phyloP scores from a whole-genome alignment of 2,888 invertebrate genomes.

The Cylindroiulus punctatus region DNA sequence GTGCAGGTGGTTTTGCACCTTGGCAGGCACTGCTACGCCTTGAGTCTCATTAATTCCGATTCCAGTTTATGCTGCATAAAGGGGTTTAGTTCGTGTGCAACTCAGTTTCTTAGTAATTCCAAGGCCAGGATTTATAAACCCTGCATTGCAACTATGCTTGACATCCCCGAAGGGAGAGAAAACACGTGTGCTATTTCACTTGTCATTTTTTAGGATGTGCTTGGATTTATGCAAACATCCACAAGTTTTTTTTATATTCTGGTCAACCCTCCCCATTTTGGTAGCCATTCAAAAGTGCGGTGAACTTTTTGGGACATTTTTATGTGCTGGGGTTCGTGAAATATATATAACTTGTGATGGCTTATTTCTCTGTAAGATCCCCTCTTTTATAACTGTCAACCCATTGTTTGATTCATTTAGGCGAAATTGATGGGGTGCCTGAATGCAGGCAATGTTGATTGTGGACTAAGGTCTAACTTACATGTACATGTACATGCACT shows the following conservation, averaged over 20 bases:
- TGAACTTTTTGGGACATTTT: background rate
- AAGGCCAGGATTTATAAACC: constrained; percentile 6
- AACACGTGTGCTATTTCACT: constrained; percentile 21
- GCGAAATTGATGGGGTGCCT: constrained; percentile 11
- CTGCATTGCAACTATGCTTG: background rate
- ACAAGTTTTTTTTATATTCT: constrained; percentile 6
- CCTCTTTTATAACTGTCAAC: constrained; percentile 9
- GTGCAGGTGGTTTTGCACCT: constrained; percentile 36
- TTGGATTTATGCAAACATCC: constrained; percentile 28
- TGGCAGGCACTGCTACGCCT: background rate
- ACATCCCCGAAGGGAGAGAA: background rate
- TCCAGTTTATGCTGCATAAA: background rate
- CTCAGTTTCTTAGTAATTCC: constrained; percentile 3
- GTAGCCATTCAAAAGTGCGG: background rate
- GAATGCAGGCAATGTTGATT: background rate
- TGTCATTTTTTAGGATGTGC: constrained; percentile 26
- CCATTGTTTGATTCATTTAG: background rate
- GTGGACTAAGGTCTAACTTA: background rate
- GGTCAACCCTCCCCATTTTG: background rate
- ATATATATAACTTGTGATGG: background rate
- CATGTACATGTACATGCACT: background rate
- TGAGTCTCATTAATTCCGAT: background rate
- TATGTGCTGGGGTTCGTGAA: background rate
- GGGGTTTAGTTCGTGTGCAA: background rate
- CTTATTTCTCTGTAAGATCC: background rate